These are phyloP conservation scores for Euplexia lucipara DNA, from an alignment of 2,888 invertebrate species.

Conservation along the genomic window DNA sequence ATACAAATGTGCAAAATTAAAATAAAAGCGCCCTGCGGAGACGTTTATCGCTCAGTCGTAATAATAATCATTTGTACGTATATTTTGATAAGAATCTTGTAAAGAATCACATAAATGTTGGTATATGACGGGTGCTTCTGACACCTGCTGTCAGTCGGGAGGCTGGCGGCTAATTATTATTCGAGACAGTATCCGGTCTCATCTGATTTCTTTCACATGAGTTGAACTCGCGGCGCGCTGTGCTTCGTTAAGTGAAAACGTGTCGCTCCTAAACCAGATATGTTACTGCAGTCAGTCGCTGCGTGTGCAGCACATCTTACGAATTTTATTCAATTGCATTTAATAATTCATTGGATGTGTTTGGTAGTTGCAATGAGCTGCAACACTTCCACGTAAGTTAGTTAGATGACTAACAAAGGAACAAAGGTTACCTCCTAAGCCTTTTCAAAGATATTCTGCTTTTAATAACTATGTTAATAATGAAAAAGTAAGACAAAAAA, in stretches of 20 bases:
- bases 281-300: conserved; percentile 10
- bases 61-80: conserved; percentile 52
- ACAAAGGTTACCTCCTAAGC: no score
- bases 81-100: conserved; percentile 49
- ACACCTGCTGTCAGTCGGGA: conserved; percentile 49
- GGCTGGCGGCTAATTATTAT: conserved; percentile 31
- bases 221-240: background rate
- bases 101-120: conserved; percentile 22
- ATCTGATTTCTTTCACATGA: conserved; percentile 30
- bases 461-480: no score
- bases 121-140: conserved; percentile 27
- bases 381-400: background rate
- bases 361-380: background rate
- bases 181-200: conserved; percentile 37
- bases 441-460: no score
- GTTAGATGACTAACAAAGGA: background rate
- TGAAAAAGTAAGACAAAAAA: no score
- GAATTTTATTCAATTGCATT: background rate
- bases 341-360: background rate
- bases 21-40: conserved; percentile 61
- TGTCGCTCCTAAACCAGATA: conserved; percentile 33
- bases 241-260: conserved; percentile 32
- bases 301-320: background rate
- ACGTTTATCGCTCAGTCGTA: conserved; percentile 43
- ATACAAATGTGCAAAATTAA: conserved; percentile 57